A percentile compares a stretch with the other conserved stretches of the same genome.
Evolutionary conservation across 2,113 vertebrate genomes (phyloP).

Genomic region (Dipodomys ordii): DNA sequence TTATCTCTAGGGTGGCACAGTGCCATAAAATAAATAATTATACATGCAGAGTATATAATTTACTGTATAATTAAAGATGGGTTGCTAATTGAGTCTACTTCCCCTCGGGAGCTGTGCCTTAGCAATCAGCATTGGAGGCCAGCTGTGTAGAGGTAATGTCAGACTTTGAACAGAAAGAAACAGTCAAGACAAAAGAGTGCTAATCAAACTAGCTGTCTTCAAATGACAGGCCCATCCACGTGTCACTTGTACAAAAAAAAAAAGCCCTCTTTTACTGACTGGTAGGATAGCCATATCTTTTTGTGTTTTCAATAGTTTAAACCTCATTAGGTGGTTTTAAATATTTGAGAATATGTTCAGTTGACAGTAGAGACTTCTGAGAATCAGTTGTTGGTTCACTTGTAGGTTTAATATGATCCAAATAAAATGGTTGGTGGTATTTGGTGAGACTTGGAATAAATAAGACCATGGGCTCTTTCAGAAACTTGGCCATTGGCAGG

Average conservation of each 20-base stretch:
- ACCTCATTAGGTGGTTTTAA: background rate
- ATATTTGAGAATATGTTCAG: background rate
- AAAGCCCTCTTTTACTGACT: background rate
- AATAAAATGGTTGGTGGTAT: background rate
- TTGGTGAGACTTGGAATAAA: background rate
- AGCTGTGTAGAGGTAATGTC: background rate
- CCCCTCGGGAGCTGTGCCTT: constrained; percentile 24
- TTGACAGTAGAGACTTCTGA: background rate
- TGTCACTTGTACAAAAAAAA: background rate
- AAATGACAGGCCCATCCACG: background rate
- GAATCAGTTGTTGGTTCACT: background rate
- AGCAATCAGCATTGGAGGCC: background rate
- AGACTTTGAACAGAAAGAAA: background rate
- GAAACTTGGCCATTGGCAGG: background rate
- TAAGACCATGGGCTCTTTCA: background rate
- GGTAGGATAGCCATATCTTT: background rate
- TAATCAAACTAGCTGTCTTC: background rate
- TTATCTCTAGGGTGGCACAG: constrained; percentile 69
- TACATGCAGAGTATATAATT: constrained; percentile 64
- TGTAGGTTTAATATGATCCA: background rate
- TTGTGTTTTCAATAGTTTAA: background rate
- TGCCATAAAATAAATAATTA: constrained; percentile 78
- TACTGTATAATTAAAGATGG: constrained; percentile 66
- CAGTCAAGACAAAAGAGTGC: background rate
- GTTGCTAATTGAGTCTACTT: constrained; percentile 57